Conservation (phyloP, 2,113 vertebrate species). For the Morone saxatilis region DNA sequence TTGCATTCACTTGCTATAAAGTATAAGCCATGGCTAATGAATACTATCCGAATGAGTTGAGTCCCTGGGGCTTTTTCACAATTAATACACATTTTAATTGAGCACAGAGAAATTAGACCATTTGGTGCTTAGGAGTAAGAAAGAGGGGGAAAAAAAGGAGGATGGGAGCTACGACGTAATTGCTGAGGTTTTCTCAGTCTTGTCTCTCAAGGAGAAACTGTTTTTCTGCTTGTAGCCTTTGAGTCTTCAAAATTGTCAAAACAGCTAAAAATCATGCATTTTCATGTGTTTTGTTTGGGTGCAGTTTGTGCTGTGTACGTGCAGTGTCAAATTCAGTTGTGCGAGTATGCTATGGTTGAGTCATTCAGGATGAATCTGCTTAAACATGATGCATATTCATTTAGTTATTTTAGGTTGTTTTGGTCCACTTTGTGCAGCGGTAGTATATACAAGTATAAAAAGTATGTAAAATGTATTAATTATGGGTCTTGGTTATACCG, state of each 20-base stretch:
- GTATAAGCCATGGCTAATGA: constrained; percentile 68
- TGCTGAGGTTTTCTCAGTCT: constrained; percentile 42
- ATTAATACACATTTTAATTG: constrained; percentile 75
- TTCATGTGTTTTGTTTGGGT: constrained; percentile 17
- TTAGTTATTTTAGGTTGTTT: constrained; percentile 54
- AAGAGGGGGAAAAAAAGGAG: background rate
- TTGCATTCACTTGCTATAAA: constrained; percentile 62
- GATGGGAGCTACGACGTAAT: constrained; percentile 40
- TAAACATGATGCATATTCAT: constrained; percentile 51
- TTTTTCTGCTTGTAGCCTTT: constrained; percentile 51
- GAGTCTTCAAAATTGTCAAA: constrained; percentile 52
- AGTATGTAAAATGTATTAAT: constrained; percentile 34
- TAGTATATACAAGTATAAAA: constrained; percentile 15
- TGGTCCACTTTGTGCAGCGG: constrained; percentile 30
- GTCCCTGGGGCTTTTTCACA: constrained; percentile 58
- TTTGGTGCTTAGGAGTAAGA: constrained; percentile 47
- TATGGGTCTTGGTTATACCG: background rate
- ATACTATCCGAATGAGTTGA: constrained; percentile 51
- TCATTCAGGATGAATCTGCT: constrained; percentile 10
- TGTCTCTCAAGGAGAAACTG: constrained; percentile 58
- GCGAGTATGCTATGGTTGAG: background rate
- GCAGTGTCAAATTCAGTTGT: constrained; percentile 24
- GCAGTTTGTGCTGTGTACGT: constrained; percentile 23
- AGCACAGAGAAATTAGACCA: constrained; percentile 40
- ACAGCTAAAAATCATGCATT: constrained; percentile 53